Percentiles rank a stretch among this genome's conserved stretches.
Conservation (phyloP, 2,888 invertebrate species). For the Apoderus coryli region DNA sequence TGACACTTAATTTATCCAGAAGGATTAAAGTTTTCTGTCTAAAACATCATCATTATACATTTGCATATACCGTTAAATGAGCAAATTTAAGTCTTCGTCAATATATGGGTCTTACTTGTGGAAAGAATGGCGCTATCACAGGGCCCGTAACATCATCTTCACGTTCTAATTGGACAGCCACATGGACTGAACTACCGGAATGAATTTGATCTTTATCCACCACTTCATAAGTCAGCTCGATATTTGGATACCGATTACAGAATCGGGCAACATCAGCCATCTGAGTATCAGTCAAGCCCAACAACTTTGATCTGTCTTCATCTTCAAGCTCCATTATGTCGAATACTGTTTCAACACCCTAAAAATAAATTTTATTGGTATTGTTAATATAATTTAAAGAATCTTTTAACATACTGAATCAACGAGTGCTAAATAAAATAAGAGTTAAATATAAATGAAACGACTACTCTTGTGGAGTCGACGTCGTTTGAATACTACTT, state of each 20-base stretch:
- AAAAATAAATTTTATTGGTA: slow-evolving; percentile 14
- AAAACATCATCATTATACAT: no score
- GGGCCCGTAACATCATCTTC: slow-evolving; percentile 96
- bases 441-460: no score
- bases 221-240: slow-evolving; percentile 88
- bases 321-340: slow-evolving; percentile 95
- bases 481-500: no score
- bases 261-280: slow-evolving; percentile 98
- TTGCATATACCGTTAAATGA: no score
- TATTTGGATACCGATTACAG: slow-evolving; percentile 98
- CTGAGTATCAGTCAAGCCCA: slow-evolving; percentile 70
- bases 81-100: no score
- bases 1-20: no score
- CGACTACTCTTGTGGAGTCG: no score
- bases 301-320: slow-evolving; percentile 61
- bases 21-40: no score
- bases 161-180: slow-evolving; percentile 82
- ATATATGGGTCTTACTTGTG: slow-evolving; percentile 76
- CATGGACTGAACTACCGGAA: slow-evolving; percentile 76
- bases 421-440: slow-evolving; percentile 3
- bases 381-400: no score
- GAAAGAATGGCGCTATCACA: slow-evolving; percentile 96
- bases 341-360: slow-evolving; percentile 80
- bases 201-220: slow-evolving; percentile 61
- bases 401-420: slow-evolving; percentile 4